Evolutionary conservation across 2,888 invertebrate species (phyloP).

Genomic region (Polyploca ridens): DNA sequence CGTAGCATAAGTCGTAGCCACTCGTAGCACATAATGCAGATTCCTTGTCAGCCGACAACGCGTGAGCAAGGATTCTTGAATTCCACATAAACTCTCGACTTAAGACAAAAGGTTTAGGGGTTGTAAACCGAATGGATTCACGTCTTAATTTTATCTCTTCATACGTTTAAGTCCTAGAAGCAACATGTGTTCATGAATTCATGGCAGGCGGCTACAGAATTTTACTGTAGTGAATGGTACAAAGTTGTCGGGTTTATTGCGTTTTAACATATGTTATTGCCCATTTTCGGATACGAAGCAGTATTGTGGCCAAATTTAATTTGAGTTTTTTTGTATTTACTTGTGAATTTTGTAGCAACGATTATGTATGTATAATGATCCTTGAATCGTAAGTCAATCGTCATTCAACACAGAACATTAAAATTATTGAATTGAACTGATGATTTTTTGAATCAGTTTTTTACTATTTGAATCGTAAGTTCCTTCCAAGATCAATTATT

Average conservation of each 20-base stretch:
- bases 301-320: neutral
- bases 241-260: neutral
- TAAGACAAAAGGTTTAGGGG: constrained; percentile 10
- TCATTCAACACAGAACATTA: too few relatives aligned
- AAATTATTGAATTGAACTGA: too few relatives aligned
- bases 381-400: too few relatives aligned
- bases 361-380: too few relatives aligned
- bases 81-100: constrained; percentile 6
- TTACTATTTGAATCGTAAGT: too few relatives aligned
- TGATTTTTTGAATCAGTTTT: too few relatives aligned
- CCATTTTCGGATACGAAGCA: constrained; percentile 5
- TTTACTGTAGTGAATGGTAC: neutral
- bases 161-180: constrained; percentile 4
- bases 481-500: too few relatives aligned
- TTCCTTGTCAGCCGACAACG: neutral
- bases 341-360: neutral
- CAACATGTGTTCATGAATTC: constrained; percentile 11
- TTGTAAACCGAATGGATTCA: constrained; percentile 10
- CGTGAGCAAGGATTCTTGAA: constrained; percentile 1
- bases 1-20: constrained; percentile 7
- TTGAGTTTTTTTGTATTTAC: neutral
- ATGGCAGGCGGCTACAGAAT: constrained; percentile 3
- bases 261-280: constrained; percentile 11
- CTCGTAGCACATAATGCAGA: constrained; percentile 8
- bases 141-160: constrained; percentile 12